Evolutionary conservation across 2,113 vertebrate species (phyloP), one percentile per base, ranked within the genome.

Genomic region (Eupsittula cactorum): DNA sequence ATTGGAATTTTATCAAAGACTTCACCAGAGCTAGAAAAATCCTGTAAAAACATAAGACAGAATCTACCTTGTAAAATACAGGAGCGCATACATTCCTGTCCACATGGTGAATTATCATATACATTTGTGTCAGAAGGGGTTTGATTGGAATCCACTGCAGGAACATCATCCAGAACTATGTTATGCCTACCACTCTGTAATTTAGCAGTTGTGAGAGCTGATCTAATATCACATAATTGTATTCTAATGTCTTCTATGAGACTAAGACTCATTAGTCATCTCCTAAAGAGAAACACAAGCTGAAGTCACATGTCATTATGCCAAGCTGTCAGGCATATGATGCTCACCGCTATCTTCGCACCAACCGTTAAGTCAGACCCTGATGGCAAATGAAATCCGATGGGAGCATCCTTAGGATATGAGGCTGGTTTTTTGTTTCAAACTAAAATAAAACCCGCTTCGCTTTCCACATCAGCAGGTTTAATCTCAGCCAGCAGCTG

Each of bases 1-100:
- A 95, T 83, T 88, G 86, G 95, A 96, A 98, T 97, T 97, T 97
- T 94, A 97, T 98, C 96, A 86, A 47, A 82, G 81, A 74, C 57
- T 65, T 88, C 55, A 89, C 76, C 31, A 82, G 71, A 82, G 71
- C 59, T 87, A 82, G 88, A 91, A 92, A 90, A 92, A 74, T 91
- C 6, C 6, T n/a, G 71, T 86, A 46, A 95, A 89, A 96, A 76
- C 33, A 8, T 29, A 52, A 74, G 74, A 76, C 47, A 94, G 83
- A 93, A 88, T 95, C 83, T 92, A 81, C 92, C 86, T 94, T 71
- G 68, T 70, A 92, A 95, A 93, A 92, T 82, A 52, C 67, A 52
- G 44, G 57, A 94, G 46, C 2, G 15, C 81, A 91, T 89, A 83
- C 15, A 67, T 94, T 95, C 85, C 95, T 91, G 88, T 93, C 82